Evolutionary conservation across 2,797 vertebrate genomes (phyloP), one percentile per base, ranked within the genome.

Genomic region (Saguinus oedipus): DNA sequence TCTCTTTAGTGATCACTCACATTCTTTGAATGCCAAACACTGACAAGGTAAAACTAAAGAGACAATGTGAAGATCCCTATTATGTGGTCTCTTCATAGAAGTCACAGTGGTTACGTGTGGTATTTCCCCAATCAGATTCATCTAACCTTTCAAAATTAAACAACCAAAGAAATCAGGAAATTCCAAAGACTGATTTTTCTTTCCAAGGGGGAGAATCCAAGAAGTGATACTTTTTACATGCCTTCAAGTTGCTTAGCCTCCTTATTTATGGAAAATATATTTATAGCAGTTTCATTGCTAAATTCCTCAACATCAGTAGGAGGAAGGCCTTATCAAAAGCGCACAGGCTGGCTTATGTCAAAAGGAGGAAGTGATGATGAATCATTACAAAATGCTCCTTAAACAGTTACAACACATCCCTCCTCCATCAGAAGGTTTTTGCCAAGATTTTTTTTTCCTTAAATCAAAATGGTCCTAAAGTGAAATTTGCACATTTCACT

Each of bases 341-440:
- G 95, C 96, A 97, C 98, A 98, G 98, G 98, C 99, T 98, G 98
- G 98, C 96, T 98, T 98, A 97, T 98, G 98, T 99, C 99, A 99
- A 99, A 98, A 98, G 98, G 98, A 99, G 99, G 99, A 99, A 99
- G 98, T 20, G 9, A 98, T 98, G 98, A 98, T 98, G 98, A 98
- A 98, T 97, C 86, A 96, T 96, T 97, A 97, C 61, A 98, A 98
- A 98, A 98, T 95, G 98, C 94, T 96, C 76, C 68, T 92, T 57
- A 78, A 98, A 98, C 97, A 98, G 98, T 94, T 98, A 97, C 81
- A 42, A 84, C 86, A 80, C 81, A 1, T 96, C 92, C 90, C 94
- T 42, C 27, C 0, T 82, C 81, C 61, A 92, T 97, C 94, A 94
- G n/a, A 96, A 96, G 88, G 76, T 80, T 96, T 90, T 81, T 97